phyloP scores from a whole-genome alignment of 2,797 vertebrate genomes.

The Gymnothorax reevesii region DNA sequence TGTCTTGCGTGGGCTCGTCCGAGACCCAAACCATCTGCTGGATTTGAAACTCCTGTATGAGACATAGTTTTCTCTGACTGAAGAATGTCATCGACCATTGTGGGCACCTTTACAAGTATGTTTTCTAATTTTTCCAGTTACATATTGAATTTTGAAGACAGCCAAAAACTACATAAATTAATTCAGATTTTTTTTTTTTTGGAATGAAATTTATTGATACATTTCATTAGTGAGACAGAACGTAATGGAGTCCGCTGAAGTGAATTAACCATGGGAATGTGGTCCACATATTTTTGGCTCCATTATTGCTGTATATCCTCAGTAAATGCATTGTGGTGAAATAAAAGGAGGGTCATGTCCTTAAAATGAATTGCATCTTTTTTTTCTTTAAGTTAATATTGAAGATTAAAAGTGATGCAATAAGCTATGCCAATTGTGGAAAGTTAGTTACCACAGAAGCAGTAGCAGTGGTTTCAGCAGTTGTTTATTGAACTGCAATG shows the following conservation, averaged over 20 bases:
- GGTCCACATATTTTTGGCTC: background rate
- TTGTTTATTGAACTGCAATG: background rate
- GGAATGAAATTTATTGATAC: background rate
- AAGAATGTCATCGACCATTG: background rate
- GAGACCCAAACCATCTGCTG: background rate
- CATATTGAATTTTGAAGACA: background rate
- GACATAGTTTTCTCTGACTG: background rate
- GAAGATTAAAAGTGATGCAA: background rate
- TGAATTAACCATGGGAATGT: background rate
- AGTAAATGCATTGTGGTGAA: background rate
- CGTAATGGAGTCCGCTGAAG: background rate
- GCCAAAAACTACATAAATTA: background rate
- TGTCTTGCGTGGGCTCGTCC: background rate
- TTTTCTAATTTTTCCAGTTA: background rate
- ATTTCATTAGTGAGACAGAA: background rate
- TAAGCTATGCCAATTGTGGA: background rate
- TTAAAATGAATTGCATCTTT: background rate
- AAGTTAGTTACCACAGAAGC: background rate
- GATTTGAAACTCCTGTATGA: background rate
- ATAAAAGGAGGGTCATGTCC: background rate
- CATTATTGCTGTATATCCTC: background rate
- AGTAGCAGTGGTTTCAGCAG: background rate
- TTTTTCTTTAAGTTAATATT: background rate
- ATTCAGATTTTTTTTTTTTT: too few species aligned
- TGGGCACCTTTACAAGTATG: background rate